These are phyloP conservation scores for Tipula confusa DNA, from an alignment of 2,888 invertebrate species.

Conservation along the genomic window DNA sequence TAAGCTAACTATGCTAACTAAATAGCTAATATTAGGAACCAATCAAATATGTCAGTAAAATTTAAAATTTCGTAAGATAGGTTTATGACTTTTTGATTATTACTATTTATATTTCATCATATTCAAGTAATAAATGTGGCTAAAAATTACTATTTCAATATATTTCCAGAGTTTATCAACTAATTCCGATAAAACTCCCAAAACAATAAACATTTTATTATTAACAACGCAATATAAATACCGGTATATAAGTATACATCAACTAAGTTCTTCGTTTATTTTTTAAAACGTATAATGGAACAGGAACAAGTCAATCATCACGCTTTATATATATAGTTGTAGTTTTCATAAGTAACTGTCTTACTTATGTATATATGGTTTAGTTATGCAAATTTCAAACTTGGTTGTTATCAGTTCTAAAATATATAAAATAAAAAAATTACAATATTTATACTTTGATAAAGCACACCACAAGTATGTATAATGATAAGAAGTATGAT, in stretches of 20 bases:
- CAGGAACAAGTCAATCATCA: constrained; percentile 13
- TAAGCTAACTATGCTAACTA: background rate
- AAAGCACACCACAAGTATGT: background rate
- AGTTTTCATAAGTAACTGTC: background rate
- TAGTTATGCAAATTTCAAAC: background rate
- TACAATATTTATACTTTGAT: background rate
- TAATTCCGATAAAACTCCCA: background rate
- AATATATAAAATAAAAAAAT: background rate
- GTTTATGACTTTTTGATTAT: too few species aligned
- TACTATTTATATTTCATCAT: too few species aligned
- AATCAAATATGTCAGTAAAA: too few species aligned
- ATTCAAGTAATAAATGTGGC: too few species aligned
- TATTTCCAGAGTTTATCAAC: background rate
- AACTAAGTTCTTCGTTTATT: background rate
- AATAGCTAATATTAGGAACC: too few species aligned
- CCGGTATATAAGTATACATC: background rate
- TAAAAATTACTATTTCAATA: too few species aligned
- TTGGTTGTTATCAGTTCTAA: background rate
- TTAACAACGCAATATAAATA: background rate
- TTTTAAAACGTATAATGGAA: background rate
- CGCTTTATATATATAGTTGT: background rate
- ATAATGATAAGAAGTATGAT: background rate
- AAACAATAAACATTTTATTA: background rate
- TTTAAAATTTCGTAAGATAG: too few species aligned
- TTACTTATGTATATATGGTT: background rate